These are phyloP conservation scores for Cyprinella venusta DNA, from an alignment of 2,797 vertebrate species.

Conservation along the genomic window DNA sequence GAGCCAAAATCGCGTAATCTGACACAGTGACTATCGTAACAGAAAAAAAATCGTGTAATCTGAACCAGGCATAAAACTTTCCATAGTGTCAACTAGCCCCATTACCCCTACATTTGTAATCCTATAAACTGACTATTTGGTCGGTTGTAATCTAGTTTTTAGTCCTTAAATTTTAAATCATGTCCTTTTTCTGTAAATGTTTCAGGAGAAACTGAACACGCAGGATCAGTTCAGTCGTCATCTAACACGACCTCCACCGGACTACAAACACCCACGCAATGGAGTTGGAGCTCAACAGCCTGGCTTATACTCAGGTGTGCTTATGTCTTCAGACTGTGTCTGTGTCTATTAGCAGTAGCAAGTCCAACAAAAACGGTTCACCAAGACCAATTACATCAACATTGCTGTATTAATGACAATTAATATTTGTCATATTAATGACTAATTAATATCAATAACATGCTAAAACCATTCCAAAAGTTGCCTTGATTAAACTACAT, in stretches of 20 bases:
- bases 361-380: not conserved
- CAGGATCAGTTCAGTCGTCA: constrained; percentile 92
- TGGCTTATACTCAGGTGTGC: constrained; percentile 84
- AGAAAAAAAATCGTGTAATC: too few species aligned
- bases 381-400: not conserved
- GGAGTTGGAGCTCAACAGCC: constrained; percentile 81
- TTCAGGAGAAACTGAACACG: constrained; percentile 87
- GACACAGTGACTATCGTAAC: too few species aligned
- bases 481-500: not conserved
- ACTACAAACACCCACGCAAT: constrained; percentile 92
- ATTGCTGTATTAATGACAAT: not conserved
- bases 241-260: constrained; percentile 92
- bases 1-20: too few species aligned
- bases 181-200: constrained; percentile 29
- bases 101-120: not conserved
- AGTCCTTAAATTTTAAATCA: not conserved
- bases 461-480: not conserved
- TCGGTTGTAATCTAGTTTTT: not conserved
- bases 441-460: not conserved
- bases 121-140: not conserved
- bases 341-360: not conserved
- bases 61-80: too few species aligned
- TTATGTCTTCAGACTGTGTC: too few species aligned
- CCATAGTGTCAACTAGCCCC: not conserved
- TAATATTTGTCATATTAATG: too few species aligned